Evolutionary conservation across 2,113 vertebrate genomes (phyloP).

Genomic region (Cyprinodon brontotheroides): DNA sequence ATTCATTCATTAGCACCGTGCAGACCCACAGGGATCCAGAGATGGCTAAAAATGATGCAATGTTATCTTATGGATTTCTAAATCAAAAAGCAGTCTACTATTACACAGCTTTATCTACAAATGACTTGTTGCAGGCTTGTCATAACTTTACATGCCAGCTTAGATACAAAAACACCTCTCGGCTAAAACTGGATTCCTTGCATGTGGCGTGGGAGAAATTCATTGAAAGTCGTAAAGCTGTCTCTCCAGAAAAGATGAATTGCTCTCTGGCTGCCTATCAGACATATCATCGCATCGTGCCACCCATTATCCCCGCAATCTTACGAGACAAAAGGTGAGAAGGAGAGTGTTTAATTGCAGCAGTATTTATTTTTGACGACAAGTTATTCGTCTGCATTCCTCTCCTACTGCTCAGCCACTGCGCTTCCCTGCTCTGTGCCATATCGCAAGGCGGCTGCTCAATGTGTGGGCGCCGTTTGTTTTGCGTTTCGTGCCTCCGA

Average conservation of each 20-base stretch:
- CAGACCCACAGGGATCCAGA: constrained; percentile 22
- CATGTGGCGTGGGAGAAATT: constrained; percentile 71
- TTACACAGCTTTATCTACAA: neutral
- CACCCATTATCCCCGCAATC: constrained; percentile 53
- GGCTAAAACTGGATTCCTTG: constrained; percentile 32
- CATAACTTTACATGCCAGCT: constrained; percentile 26
- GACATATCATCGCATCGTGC: constrained; percentile 56
- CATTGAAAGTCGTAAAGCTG: constrained; percentile 68
- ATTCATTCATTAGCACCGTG: constrained; percentile 66
- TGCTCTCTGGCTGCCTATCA: constrained; percentile 35
- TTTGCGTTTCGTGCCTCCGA: constrained; percentile 59
- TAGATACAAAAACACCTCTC: constrained; percentile 45
- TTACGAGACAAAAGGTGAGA: constrained; percentile 54
- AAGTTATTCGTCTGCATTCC: constrained; percentile 79
- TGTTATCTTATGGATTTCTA: constrained; percentile 3
- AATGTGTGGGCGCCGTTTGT: constrained; percentile 65
- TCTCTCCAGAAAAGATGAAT: constrained; percentile 45
- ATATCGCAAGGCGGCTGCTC: constrained; percentile 43
- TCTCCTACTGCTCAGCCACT: constrained; percentile 75
- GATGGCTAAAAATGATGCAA: constrained; percentile 32
- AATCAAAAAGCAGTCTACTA: constrained; percentile 14
- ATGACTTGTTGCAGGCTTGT: neutral
- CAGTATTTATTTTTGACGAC: constrained; percentile 72
- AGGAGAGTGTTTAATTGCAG: constrained; percentile 64
- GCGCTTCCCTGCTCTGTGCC: constrained; percentile 34